Base-by-base conservation (phyloP, 2,113 vertebrate genomes). In the Percopsis transmontana region DNA sequence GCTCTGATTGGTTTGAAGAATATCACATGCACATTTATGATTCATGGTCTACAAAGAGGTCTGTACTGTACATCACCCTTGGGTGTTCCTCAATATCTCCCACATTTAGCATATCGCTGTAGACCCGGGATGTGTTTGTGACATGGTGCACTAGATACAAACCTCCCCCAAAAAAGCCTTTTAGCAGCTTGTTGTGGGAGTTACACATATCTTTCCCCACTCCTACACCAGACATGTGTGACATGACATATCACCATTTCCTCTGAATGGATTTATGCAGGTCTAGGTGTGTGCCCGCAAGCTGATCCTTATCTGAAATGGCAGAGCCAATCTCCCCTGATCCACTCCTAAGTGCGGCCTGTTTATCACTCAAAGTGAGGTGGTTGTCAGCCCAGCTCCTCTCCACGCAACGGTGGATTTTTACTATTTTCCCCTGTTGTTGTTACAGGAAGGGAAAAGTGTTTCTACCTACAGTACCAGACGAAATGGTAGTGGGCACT, bases 351-450 rank as follows among this genome's bases (percentile, higher is more conserved):
- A 87, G 85, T 85, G 85, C 78, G 83, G 76, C 72, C 78, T 89
- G 87, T 90, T 90, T 90, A 87, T 89, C 88, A 87, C 84, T 91
- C 86, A 82, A 78, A 87, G 85, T 72, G 73, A 70, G 79, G 74
- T 61, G 73, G 76, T 84, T 87, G 83, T 80, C 83, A 84, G 83
- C 74, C 64, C 67, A 80, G 70, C 74, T 75, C 73, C 75, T 72
- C 81, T 81, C 79, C 67, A 73, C 68, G 68, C 72, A 47, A 38
- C 42, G 24, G 61, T 24, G 77, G 62, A 66, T 78, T 70, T 67
- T 80, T 51, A 3, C 63, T 8, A 62, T 4, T 9, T 42, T 12
- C 6, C n/a, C 27, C 40, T 5, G 41, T 66, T 81, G 68, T 62
- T 70, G 51, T 82, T 85, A 77, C 58, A 19, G 24, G 63, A 53